phyloP scores from a whole-genome alignment of 1,140 invertebrate genomes.

The Anastatus disparis region DNA sequence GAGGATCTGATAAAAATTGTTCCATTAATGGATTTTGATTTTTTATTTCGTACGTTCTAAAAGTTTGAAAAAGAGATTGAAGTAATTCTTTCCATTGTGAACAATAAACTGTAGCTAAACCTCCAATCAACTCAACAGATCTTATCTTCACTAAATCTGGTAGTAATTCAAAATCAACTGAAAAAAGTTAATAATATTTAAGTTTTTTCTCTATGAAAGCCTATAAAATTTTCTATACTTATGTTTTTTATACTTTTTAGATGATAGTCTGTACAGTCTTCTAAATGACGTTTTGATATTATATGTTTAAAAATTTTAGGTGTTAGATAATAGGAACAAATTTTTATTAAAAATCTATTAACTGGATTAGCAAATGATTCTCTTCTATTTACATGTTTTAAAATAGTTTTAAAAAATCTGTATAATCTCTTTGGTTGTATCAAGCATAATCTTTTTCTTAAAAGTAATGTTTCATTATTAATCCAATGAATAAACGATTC shows the following conservation, averaged over 20 bases:
- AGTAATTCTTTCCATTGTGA: constrained; percentile 69
- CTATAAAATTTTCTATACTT: constrained; percentile 50
- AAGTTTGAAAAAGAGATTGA: constrained; percentile 63
- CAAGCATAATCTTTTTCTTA: constrained; percentile 54
- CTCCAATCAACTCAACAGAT: constrained; percentile 66
- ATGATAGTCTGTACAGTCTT: constrained; percentile 48
- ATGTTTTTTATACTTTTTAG: constrained; percentile 52
- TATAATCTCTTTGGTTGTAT: constrained; percentile 53
- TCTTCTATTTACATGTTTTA: constrained; percentile 44
- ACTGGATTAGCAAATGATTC: constrained; percentile 42
- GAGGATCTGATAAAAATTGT: constrained; percentile 57
- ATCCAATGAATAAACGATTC: constrained; percentile 57
- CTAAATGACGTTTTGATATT: constrained; percentile 44
- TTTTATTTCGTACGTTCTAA: constrained; percentile 61
- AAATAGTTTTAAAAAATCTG: constrained; percentile 55
- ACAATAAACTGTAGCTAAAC: constrained; percentile 67
- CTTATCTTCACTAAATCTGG: constrained; percentile 65
- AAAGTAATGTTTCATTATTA: constrained; percentile 53
- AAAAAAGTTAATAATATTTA: constrained; percentile 45
- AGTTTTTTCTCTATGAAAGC: not conserved
- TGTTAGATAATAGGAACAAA: constrained; percentile 50
- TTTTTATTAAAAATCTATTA: constrained; percentile 45
- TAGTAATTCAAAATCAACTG: constrained; percentile 67
- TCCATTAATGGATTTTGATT: constrained; percentile 41
- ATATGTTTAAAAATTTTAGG: constrained; percentile 55